Base-by-base conservation (phyloP, 2,888 invertebrate species). In the Orthosia cruda region DNA sequence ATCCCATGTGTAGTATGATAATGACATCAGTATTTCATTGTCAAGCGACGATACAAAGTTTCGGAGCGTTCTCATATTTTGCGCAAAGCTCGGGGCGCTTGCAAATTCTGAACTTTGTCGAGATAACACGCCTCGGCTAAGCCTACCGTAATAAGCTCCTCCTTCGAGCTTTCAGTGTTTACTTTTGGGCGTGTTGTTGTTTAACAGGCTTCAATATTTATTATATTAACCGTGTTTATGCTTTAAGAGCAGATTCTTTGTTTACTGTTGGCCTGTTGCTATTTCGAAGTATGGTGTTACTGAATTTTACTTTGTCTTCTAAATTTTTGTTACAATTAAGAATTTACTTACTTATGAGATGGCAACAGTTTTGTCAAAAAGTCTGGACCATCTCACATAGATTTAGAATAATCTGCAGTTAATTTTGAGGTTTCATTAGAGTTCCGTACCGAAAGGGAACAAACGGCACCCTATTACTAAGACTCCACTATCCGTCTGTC, bases 61-160 rank as follows among this genome's bases (percentile, higher is more conserved):
- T 75, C 81, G 74, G 16, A 80, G 85, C 82, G 73, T 76, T 86
- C 90, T 90, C 92, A 91, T 93, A 93, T 92, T 93, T 93, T 88
- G 90, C 87, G 88, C 80, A 86, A 88, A 87, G 90, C 94, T 91
- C 85, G 86, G 84, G 92, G 94, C 93, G 92, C 89, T 92, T 90
- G 90, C 90, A 91, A 93, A 93, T 93, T 92, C 89, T 90, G 75
- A 94, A 94, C 93, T 95, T 93, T 89, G 89, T 85, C 86, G 89
- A 94, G 95, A 95, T 94, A 95, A 94, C 93, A 92, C 89, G 85
- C 77, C 83, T 87, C 88, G 82, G 87, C 91, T 94, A 93, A 94
- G 92, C 93, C 91, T 90, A 89, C 90, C 88, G 89, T 85, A 91
- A 89, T 90, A 90, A 91, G 92, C 88, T 89, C 90, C 86, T 87